Percentiles rank a stretch among this genome's conserved stretches.
phyloP scores from a whole-genome alignment of 2,797 vertebrate species.

The Fundulus diaphanus region DNA sequence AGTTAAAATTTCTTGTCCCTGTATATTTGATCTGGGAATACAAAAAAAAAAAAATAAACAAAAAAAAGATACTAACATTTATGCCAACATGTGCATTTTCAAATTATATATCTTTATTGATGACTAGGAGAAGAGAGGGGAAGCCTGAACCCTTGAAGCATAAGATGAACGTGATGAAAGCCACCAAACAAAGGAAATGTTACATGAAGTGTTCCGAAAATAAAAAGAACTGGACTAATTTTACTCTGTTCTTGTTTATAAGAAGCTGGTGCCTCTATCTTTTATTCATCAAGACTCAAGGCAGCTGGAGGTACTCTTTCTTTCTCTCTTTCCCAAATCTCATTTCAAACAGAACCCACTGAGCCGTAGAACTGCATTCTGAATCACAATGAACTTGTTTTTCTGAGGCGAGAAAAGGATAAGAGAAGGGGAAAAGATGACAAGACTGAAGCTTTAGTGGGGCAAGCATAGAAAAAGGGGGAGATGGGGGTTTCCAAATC shows the following conservation, averaged over 20 bases:
- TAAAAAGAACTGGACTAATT: constrained; percentile 78
- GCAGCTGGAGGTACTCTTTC: constrained; percentile 69
- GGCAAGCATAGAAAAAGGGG: constrained; percentile 27
- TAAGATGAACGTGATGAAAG: constrained; percentile 60
- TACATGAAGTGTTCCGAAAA: constrained; percentile 74
- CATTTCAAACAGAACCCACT: constrained; percentile 77
- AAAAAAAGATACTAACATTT: constrained; percentile 21
- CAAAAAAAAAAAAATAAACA: neutral
- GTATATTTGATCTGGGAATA: neutral
- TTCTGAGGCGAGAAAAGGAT: constrained; percentile 42
- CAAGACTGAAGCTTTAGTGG: constrained; percentile 49
- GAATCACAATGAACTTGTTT: constrained; percentile 81
- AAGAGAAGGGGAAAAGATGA: constrained; percentile 14
- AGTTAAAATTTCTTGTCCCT: neutral
- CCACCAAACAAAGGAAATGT: constrained; percentile 71
- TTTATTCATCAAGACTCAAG: constrained; percentile 79
- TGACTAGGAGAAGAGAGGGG: constrained; percentile 29
- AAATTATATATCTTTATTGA: constrained; percentile 41
- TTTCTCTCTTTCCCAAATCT: constrained; percentile 76
- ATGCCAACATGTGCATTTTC: constrained; percentile 45
- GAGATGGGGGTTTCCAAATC: constrained; percentile 56
- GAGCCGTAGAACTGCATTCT: constrained; percentile 68
- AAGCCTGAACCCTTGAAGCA: constrained; percentile 41
- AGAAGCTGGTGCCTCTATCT: constrained; percentile 66
- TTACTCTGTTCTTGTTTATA: constrained; percentile 77